Evolutionary conservation across 2,888 invertebrate genomes (phyloP).

Genomic region (Orchestes rusci): DNA sequence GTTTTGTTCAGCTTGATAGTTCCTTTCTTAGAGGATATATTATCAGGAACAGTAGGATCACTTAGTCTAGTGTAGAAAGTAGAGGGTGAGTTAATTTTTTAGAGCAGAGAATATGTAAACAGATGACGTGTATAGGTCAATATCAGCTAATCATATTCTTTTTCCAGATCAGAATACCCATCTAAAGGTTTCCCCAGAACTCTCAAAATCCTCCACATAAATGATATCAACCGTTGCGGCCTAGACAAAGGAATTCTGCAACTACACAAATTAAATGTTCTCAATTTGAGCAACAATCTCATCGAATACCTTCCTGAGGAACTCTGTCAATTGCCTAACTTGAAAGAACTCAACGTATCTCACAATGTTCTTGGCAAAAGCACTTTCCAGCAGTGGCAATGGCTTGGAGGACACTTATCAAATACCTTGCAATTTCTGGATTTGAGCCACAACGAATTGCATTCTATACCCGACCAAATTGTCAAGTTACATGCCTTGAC

Average conservation of each 20-base stretch:
- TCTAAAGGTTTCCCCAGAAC: slow-evolving; percentile 64
- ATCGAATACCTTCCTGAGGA: slow-evolving; percentile 63
- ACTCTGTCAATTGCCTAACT: slow-evolving; percentile 54
- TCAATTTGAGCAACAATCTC: slow-evolving; percentile 66
- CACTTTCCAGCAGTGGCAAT: slow-evolving; percentile 53
- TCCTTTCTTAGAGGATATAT: no score
- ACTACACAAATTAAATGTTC: slow-evolving; percentile 54
- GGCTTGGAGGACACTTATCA: slow-evolving; percentile 54
- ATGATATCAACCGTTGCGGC: slow-evolving; percentile 54
- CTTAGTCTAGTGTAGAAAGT: no score
- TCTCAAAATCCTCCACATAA: slow-evolving; percentile 55
- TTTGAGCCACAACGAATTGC: slow-evolving; percentile 55
- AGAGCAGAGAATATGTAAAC: no score
- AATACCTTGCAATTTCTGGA: slow-evolving; percentile 54
- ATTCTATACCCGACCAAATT: slow-evolving; percentile 53
- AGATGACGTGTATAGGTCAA: no score
- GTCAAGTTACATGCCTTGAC: slow-evolving; percentile 56
- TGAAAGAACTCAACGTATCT: slow-evolving; percentile 57
- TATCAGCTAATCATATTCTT: no score
- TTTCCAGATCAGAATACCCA: slow-evolving; percentile 58
- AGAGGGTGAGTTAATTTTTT: background rate
- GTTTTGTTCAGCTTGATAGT: no score
- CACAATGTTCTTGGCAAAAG: slow-evolving; percentile 57
- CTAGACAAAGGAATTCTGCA: slow-evolving; percentile 64
- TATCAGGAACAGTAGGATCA: no score